Conservation (phyloP, 2,113 vertebrate genomes). For the Sardina pilchardus region DNA sequence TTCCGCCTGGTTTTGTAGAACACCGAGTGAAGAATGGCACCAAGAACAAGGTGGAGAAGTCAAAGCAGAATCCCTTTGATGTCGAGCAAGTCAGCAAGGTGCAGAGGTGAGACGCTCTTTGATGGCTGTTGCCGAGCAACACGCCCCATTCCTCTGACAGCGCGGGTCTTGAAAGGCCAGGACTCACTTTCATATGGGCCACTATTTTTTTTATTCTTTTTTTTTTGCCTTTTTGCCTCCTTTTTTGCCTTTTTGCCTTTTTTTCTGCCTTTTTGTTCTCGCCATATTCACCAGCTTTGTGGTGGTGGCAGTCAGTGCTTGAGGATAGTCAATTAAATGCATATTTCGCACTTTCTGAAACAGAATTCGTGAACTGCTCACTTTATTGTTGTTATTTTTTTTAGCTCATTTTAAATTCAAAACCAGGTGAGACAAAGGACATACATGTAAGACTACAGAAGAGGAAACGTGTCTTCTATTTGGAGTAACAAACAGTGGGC, state of each 20-base stretch:
- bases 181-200: constrained; percentile 16
- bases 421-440: neutral
- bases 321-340: neutral
- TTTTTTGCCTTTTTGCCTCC: neutral
- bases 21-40: neutral
- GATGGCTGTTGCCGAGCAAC: constrained; percentile 51
- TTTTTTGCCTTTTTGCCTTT: neutral
- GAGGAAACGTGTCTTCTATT: neutral
- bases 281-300: neutral
- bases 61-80: constrained; percentile 38
- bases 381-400: neutral
- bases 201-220: neutral
- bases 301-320: neutral
- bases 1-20: neutral
- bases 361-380: neutral
- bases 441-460: neutral
- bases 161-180: constrained; percentile 27
- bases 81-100: constrained; percentile 28
- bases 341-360: neutral
- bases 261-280: neutral
- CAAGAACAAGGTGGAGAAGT: constrained; percentile 15
- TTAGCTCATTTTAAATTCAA: neutral
- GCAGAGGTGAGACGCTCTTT: constrained; percentile 42
- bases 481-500: neutral
- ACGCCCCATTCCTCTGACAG: constrained; percentile 29